Evolutionary conservation across 2,797 vertebrate species (phyloP).

Genomic region (Brotula barbata): DNA sequence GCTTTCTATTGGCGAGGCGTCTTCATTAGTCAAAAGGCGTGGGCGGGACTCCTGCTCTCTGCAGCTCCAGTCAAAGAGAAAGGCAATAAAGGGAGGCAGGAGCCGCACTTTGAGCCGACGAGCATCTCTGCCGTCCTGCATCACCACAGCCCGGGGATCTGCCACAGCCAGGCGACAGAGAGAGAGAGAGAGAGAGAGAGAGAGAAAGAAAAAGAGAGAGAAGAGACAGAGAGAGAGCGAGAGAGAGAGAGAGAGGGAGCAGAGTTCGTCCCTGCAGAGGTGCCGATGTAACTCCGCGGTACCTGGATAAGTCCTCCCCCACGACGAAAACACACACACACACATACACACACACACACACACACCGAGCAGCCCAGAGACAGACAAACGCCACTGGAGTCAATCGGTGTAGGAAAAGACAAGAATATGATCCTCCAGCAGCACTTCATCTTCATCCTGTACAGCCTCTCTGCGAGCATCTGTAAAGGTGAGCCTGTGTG

Average conservation of each 20-base stretch:
- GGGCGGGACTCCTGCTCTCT: slow-evolving; percentile 80
- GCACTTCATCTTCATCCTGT: slow-evolving; percentile 80
- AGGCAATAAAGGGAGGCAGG: slow-evolving; percentile 77
- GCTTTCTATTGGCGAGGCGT: slow-evolving; percentile 76
- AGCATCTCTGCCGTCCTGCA: slow-evolving; percentile 76
- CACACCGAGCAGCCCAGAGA: slow-evolving; percentile 27
- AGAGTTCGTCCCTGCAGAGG: slow-evolving; percentile 61
- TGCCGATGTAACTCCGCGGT: slow-evolving; percentile 71
- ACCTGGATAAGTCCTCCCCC: slow-evolving; percentile 79
- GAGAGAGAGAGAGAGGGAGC: not conserved
- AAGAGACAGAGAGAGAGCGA: no score
- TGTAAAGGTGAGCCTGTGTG: slow-evolving; percentile 79
- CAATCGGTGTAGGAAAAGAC: slow-evolving; percentile 61
- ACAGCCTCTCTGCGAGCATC: slow-evolving; percentile 78
- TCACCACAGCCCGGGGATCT: slow-evolving; percentile 69
- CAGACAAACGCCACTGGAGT: slow-evolving; percentile 48
- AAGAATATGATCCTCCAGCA: slow-evolving; percentile 82
- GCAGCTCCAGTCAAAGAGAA: slow-evolving; percentile 75
- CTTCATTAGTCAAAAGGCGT: slow-evolving; percentile 80
- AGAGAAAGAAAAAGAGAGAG: not conserved
- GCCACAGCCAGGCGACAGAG: slow-evolving; percentile 39
- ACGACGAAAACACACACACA: no score
- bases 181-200: slow-evolving; percentile 42
- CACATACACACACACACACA: no score
- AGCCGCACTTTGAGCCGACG: slow-evolving; percentile 77